Evolutionary conservation across 2,113 vertebrate species (phyloP).

Genomic region (Zosterops hypoxanthus): DNA sequence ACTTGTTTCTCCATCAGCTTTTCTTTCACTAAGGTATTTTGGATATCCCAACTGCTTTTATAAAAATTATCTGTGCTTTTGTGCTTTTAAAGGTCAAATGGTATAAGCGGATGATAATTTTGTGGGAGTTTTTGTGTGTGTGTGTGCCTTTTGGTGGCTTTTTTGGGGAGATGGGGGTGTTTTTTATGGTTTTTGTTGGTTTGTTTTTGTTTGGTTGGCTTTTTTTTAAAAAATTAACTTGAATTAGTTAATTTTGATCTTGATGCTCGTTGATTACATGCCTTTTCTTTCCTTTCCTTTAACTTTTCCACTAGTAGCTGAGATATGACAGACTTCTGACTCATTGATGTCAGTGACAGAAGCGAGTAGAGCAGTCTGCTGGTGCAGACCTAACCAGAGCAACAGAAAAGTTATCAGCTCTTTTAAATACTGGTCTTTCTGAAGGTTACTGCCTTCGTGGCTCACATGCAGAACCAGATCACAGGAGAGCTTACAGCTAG

Average conservation of each 20-base stretch:
- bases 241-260: background rate
- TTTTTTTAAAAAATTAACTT: background rate
- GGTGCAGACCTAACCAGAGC: background rate
- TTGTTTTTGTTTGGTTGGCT: background rate
- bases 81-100: background rate
- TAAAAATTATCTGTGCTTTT: background rate
- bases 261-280: background rate
- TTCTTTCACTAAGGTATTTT: background rate
- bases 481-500: background rate
- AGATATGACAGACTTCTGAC: background rate
- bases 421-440: background rate
- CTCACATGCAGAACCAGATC: background rate
- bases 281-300: background rate
- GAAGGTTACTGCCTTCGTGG: background rate
- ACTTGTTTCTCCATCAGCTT: background rate
- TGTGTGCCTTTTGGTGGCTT: rapidly evolving
- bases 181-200: background rate
- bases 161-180: rapidly evolving
- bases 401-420: background rate
- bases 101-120: background rate
- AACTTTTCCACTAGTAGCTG: background rate
- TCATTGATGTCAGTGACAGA: background rate
- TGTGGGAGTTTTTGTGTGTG: background rate
- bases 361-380: background rate
- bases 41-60: background rate